Evolutionary conservation across 2,888 invertebrate genomes (phyloP).

Genomic region (Patella ulyssiponensis): DNA sequence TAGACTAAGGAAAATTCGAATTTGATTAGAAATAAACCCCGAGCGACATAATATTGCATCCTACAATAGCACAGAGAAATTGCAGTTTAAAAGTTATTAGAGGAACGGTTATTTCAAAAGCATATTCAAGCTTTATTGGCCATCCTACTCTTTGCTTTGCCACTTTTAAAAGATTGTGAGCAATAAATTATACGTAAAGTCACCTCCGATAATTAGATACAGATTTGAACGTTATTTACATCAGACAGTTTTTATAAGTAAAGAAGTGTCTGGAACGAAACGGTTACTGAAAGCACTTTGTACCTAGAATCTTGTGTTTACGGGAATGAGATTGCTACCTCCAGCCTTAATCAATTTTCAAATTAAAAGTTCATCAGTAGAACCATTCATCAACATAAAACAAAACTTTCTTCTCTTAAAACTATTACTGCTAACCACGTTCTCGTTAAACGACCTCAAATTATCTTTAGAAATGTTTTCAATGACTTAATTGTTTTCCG

Average conservation of each 20-base stretch:
- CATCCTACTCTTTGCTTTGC: not conserved
- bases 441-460: no score
- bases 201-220: not conserved
- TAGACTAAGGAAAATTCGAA: no score
- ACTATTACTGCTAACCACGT: not conserved
- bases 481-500: no score
- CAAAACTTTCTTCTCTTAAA: not conserved
- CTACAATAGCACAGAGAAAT: no score
- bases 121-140: not conserved
- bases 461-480: no score
- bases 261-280: not conserved
- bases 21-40: no score
- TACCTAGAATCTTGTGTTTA: constrained; percentile 7
- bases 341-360: constrained; percentile 7
- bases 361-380: constrained; percentile 7
- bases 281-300: constrained; percentile 4
- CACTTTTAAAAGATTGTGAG: not conserved
- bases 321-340: not conserved
- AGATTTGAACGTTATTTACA: not conserved
- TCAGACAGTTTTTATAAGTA: not conserved
- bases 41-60: no score
- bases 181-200: constrained; percentile 9
- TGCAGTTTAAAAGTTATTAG: no score
- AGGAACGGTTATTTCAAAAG: not conserved
- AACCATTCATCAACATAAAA: not conserved